phyloP scores from a whole-genome alignment of 1,140 invertebrate genomes.

The Archivesica marissinica region DNA sequence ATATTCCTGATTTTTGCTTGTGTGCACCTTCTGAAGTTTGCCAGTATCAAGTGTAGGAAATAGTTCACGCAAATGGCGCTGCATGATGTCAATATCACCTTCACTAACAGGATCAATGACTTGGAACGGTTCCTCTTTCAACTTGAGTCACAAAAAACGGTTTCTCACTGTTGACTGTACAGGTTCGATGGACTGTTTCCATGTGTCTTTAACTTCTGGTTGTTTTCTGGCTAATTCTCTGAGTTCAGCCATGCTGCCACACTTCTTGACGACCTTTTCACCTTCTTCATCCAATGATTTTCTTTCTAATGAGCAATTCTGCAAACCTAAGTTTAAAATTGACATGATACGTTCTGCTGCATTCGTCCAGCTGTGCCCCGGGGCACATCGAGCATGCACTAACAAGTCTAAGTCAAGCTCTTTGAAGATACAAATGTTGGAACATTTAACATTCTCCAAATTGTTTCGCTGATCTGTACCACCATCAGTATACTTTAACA shows the following conservation, averaged over 20 bases:
- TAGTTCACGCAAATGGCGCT: conserved; percentile 11
- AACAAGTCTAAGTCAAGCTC: conserved; percentile 29
- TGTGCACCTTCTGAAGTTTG: conserved; percentile 38
- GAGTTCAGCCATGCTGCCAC: background rate
- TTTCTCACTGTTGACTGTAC: conserved; percentile 5
- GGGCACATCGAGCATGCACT: background rate
- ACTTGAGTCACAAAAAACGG: conserved; percentile 3
- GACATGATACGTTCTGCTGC: background rate
- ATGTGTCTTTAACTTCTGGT: background rate
- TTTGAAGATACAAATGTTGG: conserved; percentile 28
- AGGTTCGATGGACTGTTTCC: background rate
- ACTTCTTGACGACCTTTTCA: background rate
- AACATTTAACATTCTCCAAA: conserved; percentile 34
- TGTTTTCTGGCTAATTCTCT: background rate
- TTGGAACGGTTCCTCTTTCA: conserved; percentile 6
- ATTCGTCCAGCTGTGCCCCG: conserved; percentile 28
- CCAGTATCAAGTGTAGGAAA: background rate
- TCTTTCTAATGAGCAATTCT: background rate
- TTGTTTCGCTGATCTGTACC: conserved; percentile 34
- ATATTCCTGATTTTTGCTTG: background rate
- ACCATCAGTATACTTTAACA: conserved; percentile 47
- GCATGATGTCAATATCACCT: background rate
- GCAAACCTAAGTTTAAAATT: background rate
- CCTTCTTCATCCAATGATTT: background rate
- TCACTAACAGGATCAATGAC: background rate